Conservation (phyloP, 2,888 invertebrate genomes). For the Lymantria dispar region DNA sequence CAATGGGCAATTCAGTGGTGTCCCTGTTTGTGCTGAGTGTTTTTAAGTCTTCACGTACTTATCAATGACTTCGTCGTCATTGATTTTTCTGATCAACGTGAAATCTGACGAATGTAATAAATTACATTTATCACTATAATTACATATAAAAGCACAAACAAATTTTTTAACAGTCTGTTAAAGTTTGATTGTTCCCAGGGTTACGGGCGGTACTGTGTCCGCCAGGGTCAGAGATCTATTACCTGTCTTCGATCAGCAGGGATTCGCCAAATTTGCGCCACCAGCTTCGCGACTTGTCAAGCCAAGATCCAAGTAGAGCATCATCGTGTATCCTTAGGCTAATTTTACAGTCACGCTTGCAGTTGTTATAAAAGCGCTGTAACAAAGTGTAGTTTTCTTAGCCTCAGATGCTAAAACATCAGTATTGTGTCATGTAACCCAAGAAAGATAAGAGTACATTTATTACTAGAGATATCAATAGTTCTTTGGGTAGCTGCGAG, state of each 20-base stretch:
- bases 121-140: not conserved
- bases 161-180: conserved; percentile 20
- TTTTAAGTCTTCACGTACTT: too few relatives aligned
- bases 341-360: too few relatives aligned
- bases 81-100: not conserved
- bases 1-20: too few relatives aligned
- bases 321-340: not conserved
- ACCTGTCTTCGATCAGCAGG: conserved; percentile 92
- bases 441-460: too few relatives aligned
- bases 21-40: too few relatives aligned
- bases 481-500: too few relatives aligned
- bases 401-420: too few relatives aligned
- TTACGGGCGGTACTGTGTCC: conserved; percentile 85
- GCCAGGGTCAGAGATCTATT: conserved; percentile 88
- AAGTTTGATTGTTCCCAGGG: conserved; percentile 64
- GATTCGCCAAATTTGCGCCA: conserved; percentile 91
- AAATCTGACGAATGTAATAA: not conserved
- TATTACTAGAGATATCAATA: too few relatives aligned
- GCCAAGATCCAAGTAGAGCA: conserved; percentile 74
- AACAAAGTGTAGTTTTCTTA: too few relatives aligned
- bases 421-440: too few relatives aligned
- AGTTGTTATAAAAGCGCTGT: too few relatives aligned
- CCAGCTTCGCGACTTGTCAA: conserved; percentile 90
- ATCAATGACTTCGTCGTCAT: too few relatives aligned
- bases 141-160: conserved; percentile 12